A percentile compares a stretch with the other conserved stretches of the same genome.
Conservation (phyloP, 2,888 invertebrate genomes). For the Icerya purchasi region DNA sequence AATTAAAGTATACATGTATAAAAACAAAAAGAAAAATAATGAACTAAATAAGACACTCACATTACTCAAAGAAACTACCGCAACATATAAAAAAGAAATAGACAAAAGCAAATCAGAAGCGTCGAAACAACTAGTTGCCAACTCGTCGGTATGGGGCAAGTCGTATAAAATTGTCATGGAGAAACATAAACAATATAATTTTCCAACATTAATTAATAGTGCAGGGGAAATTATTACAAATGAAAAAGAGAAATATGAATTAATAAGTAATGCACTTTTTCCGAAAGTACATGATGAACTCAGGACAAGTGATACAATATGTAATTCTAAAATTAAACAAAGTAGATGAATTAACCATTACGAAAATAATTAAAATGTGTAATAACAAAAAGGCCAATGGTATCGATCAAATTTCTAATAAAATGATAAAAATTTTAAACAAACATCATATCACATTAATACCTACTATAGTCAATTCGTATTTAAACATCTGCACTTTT, state of each 20-base stretch:
- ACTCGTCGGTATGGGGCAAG: background rate
- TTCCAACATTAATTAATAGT: background rate
- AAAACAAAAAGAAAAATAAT: background rate
- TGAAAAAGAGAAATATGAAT: background rate
- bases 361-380: background rate
- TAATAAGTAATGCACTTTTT: background rate
- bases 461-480: background rate
- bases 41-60: background rate
- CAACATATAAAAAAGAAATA: background rate
- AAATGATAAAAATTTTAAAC: background rate
- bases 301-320: background rate
- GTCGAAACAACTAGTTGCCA: background rate
- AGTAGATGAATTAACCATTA: background rate
- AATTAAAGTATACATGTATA: background rate
- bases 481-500: background rate
- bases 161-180: background rate
- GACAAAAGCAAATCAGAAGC: background rate
- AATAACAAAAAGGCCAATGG: background rate
- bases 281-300: background rate
- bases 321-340: background rate
- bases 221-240: background rate
- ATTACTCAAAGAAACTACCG: background rate
- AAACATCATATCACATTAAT: background rate
- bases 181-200: too few relatives aligned
- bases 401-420: background rate